These are phyloP conservation scores for Cosmia trapezina DNA, from an alignment of 2,888 invertebrate genomes.

Conservation along the genomic window DNA sequence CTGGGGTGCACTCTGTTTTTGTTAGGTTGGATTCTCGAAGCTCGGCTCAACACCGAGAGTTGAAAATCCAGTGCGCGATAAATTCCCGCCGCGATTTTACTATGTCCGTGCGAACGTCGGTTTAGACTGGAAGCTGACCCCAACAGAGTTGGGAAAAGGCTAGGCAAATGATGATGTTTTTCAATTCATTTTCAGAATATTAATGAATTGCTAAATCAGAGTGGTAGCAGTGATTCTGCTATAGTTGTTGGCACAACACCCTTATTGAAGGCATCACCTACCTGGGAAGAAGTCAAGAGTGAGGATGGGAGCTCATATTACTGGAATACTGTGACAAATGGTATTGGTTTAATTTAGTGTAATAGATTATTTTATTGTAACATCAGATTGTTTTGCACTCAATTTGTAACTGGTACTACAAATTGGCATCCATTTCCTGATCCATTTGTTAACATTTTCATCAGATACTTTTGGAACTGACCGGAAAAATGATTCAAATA, in stretches of 20 bases:
- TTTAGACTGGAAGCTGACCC: too few species aligned
- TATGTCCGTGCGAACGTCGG: too few species aligned
- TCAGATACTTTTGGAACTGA: background rate
- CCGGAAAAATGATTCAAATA: background rate
- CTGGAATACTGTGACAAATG: conserved; percentile 96
- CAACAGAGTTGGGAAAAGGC: too few species aligned
- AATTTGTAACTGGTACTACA: background rate
- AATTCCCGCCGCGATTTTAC: too few species aligned
- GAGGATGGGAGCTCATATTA: conserved; percentile 95
- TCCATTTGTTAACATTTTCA: background rate
- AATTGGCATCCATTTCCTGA: background rate
- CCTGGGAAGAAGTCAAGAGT: conserved; percentile 95
- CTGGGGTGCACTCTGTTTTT: too few species aligned
- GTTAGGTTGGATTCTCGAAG: too few species aligned
- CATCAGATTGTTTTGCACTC: background rate
- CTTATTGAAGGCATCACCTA: conserved; percentile 67
- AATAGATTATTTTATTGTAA: background rate
- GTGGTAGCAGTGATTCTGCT: conserved; percentile 67
- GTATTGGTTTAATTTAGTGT: conserved; percentile 79
- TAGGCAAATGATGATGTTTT: background rate
- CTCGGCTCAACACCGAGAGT: too few species aligned
- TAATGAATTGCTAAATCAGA: conserved; percentile 81
- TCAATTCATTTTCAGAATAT: conserved; percentile 75
- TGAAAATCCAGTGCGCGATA: too few species aligned
- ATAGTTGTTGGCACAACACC: conserved; percentile 67